A percentile compares a stretch with the other conserved stretches of the same genome.
phyloP scores from a whole-genome alignment of 2,888 invertebrate species.

The Thymelicus lineola region DNA sequence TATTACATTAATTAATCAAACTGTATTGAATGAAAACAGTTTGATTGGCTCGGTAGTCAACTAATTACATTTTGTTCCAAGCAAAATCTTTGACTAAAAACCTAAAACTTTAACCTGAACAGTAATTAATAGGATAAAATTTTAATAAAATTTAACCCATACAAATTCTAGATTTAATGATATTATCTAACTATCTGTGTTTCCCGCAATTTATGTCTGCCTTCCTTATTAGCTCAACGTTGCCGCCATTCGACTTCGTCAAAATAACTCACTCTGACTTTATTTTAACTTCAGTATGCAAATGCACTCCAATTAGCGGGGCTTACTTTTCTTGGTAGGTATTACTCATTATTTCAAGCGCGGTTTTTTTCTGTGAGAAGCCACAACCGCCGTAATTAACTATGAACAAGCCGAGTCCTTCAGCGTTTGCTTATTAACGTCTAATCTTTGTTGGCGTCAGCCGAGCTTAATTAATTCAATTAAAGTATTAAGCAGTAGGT shows the following conservation, averaged over 20 bases:
- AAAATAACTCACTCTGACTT: constrained; percentile 74
- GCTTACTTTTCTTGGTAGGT: constrained; percentile 74
- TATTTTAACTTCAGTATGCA: constrained; percentile 78
- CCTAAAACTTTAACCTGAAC: too few relatives aligned
- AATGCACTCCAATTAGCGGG: constrained; percentile 81
- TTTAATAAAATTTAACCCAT: neutral
- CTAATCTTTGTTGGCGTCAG: constrained; percentile 76
- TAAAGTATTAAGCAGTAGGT: constrained; percentile 81
- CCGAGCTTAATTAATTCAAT: constrained; percentile 82
- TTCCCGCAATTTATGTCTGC: constrained; percentile 33
- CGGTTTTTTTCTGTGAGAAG: constrained; percentile 67
- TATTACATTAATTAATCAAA: too few relatives aligned
- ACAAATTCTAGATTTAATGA: constrained; percentile 11
- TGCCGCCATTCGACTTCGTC: constrained; percentile 66
- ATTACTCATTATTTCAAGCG: constrained; percentile 79
- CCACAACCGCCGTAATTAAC: constrained; percentile 73
- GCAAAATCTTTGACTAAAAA: too few relatives aligned
- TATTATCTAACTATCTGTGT: constrained; percentile 27
- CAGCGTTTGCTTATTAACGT: constrained; percentile 79
- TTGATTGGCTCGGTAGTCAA: neutral
- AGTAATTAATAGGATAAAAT: neutral
- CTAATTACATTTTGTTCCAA: too few relatives aligned
- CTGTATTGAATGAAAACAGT: too few relatives aligned
- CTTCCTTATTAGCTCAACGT: constrained; percentile 53
- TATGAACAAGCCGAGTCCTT: constrained; percentile 74